Percentiles rank a stretch among this genome's conserved stretches.
phyloP scores from a whole-genome alignment of 2,113 vertebrate genomes.

The Camelus dromedarius region DNA sequence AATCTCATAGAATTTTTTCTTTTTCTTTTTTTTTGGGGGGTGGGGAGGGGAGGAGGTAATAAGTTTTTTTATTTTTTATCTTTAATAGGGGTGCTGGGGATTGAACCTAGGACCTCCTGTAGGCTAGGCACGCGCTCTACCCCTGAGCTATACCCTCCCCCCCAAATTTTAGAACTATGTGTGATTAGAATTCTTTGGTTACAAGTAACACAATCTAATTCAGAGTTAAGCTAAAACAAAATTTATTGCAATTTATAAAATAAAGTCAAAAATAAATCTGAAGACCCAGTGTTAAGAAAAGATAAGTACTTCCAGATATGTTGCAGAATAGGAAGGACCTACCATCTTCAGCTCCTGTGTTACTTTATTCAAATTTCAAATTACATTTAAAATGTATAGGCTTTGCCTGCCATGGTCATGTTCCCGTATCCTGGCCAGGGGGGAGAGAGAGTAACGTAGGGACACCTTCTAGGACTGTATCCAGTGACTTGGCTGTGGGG shows the following conservation, averaged over 20 bases:
- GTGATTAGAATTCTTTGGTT: background rate
- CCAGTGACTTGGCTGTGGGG: background rate
- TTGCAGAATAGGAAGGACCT: background rate
- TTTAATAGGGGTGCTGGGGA: too few relatives aligned
- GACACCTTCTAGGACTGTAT: background rate
- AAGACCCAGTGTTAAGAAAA: background rate
- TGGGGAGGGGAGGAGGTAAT: too few relatives aligned
- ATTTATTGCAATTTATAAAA: background rate
- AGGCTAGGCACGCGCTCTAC: too few relatives aligned
- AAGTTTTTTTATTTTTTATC: too few relatives aligned
- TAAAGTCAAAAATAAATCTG: background rate
- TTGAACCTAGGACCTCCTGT: too few relatives aligned
- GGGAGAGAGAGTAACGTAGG: background rate
- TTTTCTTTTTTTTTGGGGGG: too few relatives aligned
- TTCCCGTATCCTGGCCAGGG: background rate
- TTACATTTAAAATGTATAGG: background rate
- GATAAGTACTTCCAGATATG: background rate
- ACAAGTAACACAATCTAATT: background rate
- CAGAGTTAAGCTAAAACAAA: background rate
- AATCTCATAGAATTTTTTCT: background rate
- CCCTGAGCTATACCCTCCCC: too few relatives aligned
- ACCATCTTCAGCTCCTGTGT: background rate
- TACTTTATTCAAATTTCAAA: constrained; percentile 37
- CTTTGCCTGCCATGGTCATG: background rate
- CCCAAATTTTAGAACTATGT: background rate